phyloP scores from a whole-genome alignment of 30 jellyfish, hydroid and myxozoan species.

The Haliclystus octoradiatus region DNA sequence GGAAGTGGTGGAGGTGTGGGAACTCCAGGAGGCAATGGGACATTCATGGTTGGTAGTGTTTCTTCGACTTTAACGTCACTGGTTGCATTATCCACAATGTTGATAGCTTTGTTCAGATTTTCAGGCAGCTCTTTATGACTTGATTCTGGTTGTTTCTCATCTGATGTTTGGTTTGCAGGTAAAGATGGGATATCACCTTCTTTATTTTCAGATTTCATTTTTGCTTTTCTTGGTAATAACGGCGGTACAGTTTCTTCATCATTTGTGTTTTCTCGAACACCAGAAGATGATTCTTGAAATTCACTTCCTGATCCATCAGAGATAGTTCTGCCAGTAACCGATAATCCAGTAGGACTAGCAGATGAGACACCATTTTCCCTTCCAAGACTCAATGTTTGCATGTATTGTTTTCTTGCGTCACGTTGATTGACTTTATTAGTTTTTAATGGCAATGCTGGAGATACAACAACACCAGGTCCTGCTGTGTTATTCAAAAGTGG shows the following conservation, averaged over 20 bases:
- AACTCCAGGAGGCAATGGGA: conserved; percentile 2
- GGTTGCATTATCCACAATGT: not conserved
- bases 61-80: not conserved
- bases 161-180: not conserved
- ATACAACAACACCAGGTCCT: not conserved
- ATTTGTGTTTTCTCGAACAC: no score
- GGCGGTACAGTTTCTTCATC: not conserved
- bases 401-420: not conserved
- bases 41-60: not conserved
- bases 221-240: not conserved
- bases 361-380: not conserved
- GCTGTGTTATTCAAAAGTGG: not conserved
- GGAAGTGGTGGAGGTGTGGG: conserved; percentile 85
- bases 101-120: not conserved
- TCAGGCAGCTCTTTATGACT: not conserved
- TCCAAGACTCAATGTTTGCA: not conserved
- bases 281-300: not conserved
- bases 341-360: not conserved
- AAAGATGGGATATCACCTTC: not conserved
- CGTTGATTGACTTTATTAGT: not conserved
- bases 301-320: not conserved
- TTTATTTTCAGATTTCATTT: no score
- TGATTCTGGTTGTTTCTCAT: not conserved
- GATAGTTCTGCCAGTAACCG: not conserved
- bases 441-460: not conserved